Evolutionary conservation across 2,888 invertebrate species (phyloP).

Genomic region (Serrognathus titanus): DNA sequence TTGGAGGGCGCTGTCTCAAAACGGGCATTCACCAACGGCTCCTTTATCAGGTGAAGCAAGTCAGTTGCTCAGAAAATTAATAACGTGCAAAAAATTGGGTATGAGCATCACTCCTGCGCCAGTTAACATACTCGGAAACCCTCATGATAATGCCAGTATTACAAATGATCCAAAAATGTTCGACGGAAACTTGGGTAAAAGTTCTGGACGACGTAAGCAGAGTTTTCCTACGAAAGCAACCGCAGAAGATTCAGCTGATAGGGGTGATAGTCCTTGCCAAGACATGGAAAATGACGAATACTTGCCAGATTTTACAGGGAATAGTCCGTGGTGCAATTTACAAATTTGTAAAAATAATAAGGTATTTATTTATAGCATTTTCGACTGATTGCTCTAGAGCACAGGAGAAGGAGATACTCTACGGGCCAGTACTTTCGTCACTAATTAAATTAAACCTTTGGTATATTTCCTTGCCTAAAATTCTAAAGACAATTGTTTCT

Average conservation of each 20-base stretch:
- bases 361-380: too few species aligned
- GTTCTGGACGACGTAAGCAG: conserved; percentile 74
- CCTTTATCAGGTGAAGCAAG: conserved; percentile 67
- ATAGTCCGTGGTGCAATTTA: conserved; percentile 48
- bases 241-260: conserved; percentile 26
- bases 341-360: conserved; percentile 23
- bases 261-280: conserved; percentile 28
- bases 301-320: conserved; percentile 44
- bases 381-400: too few species aligned
- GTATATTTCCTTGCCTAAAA: too few species aligned
- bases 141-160: not conserved
- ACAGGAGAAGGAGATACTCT: too few species aligned
- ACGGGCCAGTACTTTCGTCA: too few species aligned
- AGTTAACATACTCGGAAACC: not conserved
- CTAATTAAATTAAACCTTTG: too few species aligned
- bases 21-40: conserved; percentile 47
- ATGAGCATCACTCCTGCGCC: conserved; percentile 58
- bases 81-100: conserved; percentile 70
- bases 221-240: conserved; percentile 72
- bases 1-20: conserved; percentile 58
- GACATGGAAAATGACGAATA: conserved; percentile 32
- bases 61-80: conserved; percentile 70
- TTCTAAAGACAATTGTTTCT: too few species aligned
- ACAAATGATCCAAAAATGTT: not conserved
- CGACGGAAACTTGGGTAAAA: conserved; percentile 15